Base-by-base conservation (phyloP, 2,113 vertebrate genomes). In the Pterocles burchelli region DNA sequence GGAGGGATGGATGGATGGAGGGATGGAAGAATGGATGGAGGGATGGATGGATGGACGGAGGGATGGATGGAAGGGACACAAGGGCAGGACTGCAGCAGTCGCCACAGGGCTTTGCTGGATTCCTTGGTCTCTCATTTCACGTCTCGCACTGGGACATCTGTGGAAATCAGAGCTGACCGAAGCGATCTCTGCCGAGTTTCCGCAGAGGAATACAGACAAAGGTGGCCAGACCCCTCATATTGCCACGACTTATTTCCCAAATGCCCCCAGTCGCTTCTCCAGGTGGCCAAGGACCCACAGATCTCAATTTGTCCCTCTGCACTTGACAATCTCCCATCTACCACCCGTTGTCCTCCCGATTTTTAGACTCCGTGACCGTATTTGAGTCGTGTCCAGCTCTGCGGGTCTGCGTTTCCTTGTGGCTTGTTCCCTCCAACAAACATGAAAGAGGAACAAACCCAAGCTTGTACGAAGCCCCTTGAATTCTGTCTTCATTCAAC, bases 401-500 rank as follows among this genome's bases (percentile, higher is more conserved):
- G 20, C 10, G 72, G 34, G 2, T 38, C 67, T 6, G 2, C 25
- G 0, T 7, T 71, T 79, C 71, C 45, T 17, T 4, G 1, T 1
- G 10, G 21, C 52, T 45, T 3, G 1, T 43, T 34, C 59, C 46
- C 29, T 38, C 33, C 20, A 13, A 7, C 52, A 6, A 8, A 29
- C 36, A 0, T 4, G 1, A 1, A 29, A 29, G 31, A n/a, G n/a
- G 2, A 8, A 28, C 55, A 41, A 7, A 2, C 10, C 63, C 36
- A 22, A 43, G 15, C 9, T 28, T 10, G 13, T 0, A 13, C 41
- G 13, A 8, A 31, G 11, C 5, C 34, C 0, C 25, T 46, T 1
- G 3, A 63, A 16, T 63, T 57, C 20, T 18, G 14, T 12, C 33
- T 36, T 26, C 6, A 0, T 70, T 66, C 28, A 41, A 33, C 61